Percentiles rank a stretch among this genome's conserved stretches.
phyloP scores from a whole-genome alignment of 2,797 vertebrate species.

The Naso thynnoides region DNA sequence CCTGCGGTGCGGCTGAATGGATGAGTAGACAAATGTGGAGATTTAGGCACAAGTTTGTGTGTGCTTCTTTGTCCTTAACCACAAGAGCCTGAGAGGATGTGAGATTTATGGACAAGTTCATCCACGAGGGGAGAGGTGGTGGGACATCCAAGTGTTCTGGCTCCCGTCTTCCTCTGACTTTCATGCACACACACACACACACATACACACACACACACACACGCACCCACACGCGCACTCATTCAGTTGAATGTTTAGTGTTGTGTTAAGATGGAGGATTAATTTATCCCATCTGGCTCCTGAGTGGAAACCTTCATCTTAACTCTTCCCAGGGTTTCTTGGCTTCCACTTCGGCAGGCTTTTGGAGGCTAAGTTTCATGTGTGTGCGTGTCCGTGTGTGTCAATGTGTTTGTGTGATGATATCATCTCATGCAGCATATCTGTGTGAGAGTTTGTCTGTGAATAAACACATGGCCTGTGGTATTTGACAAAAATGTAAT shows the following conservation, averaged over 20 bases:
- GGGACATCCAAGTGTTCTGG: constrained; percentile 40
- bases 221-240: constrained; percentile 15
- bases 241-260: constrained; percentile 57
- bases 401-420: constrained; percentile 15
- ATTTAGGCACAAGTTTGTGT: constrained; percentile 51
- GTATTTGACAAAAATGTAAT: constrained; percentile 26
- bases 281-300: constrained; percentile 78
- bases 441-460: constrained; percentile 30
- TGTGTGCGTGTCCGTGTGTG: constrained; percentile 13
- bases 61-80: constrained; percentile 59
- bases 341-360: constrained; percentile 62
- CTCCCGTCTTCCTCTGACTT: constrained; percentile 28
- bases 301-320: constrained; percentile 67
- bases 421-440: constrained; percentile 23
- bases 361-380: constrained; percentile 29
- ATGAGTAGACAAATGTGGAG: constrained; percentile 51
- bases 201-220: constrained; percentile 27
- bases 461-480: constrained; percentile 15
- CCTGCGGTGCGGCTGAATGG: constrained; percentile 59
- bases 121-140: constrained; percentile 39
- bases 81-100: constrained; percentile 54
- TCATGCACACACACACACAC: constrained; percentile 27
- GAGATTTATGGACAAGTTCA: constrained; percentile 68
- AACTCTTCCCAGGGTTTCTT: constrained; percentile 72
- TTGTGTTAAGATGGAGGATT: constrained; percentile 75